phyloP scores from a whole-genome alignment of 2,113 vertebrate genomes.

The Eonycteris spelaea region DNA sequence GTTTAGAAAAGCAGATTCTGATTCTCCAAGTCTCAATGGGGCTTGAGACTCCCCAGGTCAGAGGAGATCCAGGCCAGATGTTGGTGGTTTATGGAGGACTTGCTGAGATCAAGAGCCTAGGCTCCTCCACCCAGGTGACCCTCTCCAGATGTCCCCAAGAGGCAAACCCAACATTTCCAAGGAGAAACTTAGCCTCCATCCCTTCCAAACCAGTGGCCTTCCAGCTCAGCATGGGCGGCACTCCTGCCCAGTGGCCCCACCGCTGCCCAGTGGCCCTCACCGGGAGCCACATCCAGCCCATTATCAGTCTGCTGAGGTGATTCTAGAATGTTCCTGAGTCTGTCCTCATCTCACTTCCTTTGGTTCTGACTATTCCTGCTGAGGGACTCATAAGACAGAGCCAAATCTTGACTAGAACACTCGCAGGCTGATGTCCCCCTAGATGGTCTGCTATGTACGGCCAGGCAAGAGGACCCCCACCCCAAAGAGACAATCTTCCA shows the following conservation, averaged over 20 bases:
- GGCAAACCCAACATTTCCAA: not conserved
- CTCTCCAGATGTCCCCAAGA: not conserved
- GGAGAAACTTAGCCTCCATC: not conserved
- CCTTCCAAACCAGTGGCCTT: not conserved
- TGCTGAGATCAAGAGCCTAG: not conserved
- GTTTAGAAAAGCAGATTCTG: not conserved
- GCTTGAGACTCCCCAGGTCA: not conserved
- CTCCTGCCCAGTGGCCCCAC: not conserved
- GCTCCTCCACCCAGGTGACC: accelerated
- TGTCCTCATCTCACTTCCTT: not conserved
- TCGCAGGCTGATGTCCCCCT: not conserved
- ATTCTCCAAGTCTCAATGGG: no score
- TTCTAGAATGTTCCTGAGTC: not conserved
- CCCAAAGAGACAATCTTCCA: not conserved
- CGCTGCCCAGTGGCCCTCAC: not conserved
- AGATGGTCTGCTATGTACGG: no score
- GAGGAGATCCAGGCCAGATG: no score
- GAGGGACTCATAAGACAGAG: not conserved
- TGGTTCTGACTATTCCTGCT: not conserved
- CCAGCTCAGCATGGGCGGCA: not conserved
- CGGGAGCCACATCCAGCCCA: not conserved
- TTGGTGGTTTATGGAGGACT: no score
- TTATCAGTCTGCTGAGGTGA: not conserved
- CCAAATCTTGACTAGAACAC: not conserved
- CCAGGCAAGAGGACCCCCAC: not conserved